Evolutionary conservation across 1,140 invertebrate genomes (phyloP), one percentile per base, ranked within the genome.

Genomic region (Penaeus chinensis): DNA sequence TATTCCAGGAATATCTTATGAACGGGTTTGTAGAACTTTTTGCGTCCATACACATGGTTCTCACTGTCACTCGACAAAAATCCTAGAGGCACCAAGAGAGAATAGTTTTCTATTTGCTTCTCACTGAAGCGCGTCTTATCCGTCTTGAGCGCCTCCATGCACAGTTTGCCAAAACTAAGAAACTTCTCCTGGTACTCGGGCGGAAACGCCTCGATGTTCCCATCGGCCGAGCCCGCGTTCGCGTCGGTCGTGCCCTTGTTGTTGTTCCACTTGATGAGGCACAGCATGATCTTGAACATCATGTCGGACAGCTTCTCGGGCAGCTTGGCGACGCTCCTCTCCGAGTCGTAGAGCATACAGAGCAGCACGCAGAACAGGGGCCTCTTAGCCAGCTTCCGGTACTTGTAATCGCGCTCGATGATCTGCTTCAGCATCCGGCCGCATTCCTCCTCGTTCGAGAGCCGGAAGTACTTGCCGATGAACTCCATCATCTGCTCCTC

Each of bases 361-460:
- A 94, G 91, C 90, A 93, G 91, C 27, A 94, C 91, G 91, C 94
- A 94, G 77, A 94, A 93, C 1, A 94, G 92, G 5, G 94, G 94
- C 89, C 93, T 93, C 86, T 93, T 92, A 2, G 93, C 93, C 24
- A 94, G 91, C 47, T 93, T 92, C 84, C 92, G 80, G 80, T 90
- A 90, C 61, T 87, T 89, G 5, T 82, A 86, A 47, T 91, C 88
- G 47, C 91, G 89, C 91, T 92, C 89, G 27, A 91, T 84, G 27
- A 91, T 91, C 77, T 90, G 89, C 65, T 89, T 81, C 81, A 90
- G 78, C 66, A 86, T 85, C 69, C 90, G 85, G 85, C 90, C 90
- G 90, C 79, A 88, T 91, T 93, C 47, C 91, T 91, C 84, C 91
- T 91, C 84, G 92, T 86, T 88, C 77, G 93, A 91, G 82, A 92